Evolutionary conservation across 2,888 invertebrate genomes (phyloP), one percentile per base, ranked within the genome.

Genomic region (Leucoma salicis): DNA sequence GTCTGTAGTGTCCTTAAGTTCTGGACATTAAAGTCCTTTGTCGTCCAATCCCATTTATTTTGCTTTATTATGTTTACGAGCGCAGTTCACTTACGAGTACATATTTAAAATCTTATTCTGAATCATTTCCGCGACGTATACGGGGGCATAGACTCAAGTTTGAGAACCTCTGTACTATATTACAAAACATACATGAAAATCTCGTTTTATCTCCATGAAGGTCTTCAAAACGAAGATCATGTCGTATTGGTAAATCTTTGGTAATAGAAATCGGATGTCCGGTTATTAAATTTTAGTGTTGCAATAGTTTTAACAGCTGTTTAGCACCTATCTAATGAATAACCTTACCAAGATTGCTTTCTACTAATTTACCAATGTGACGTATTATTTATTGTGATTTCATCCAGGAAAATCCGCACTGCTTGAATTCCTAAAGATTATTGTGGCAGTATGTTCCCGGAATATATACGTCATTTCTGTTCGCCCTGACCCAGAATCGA

Each of bases 401-500:
- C 13, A 6, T 16, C 3, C 3, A 36, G 44, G 44, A 44, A 44
- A 44, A 44, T 3, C 39, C 16, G 7, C 31, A 8, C 14, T 13
- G n/a, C 29, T 16, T 13, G 12, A 21, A 36, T 45, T 40, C 39
- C 36, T 24, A 38, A 36, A 40, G 33, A 10, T 31, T 13, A 10
- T 37, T 32, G 42, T 21, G 32, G 5, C n/a, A 31, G 12, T 31
- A 14, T 24, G 41, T 67, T 67, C 69, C 68, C 36, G 65, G 66
- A 68, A 68, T 54, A 25, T 35, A 37, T 54, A 53, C 47, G 50
- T 54, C 54, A 59, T 58, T 43, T 39, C 14, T 41, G 60, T 49
- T 54, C 56, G 50, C 71, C 70, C 31, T 70, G 70, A 70, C 70
- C 66, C 49, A 68, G 57, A 60, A 69, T 42, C 42, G 42, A 45